Evolutionary conservation across 2,113 vertebrate species (phyloP), one percentile per base, ranked within the genome.

Genomic region (Hippolais icterina): DNA sequence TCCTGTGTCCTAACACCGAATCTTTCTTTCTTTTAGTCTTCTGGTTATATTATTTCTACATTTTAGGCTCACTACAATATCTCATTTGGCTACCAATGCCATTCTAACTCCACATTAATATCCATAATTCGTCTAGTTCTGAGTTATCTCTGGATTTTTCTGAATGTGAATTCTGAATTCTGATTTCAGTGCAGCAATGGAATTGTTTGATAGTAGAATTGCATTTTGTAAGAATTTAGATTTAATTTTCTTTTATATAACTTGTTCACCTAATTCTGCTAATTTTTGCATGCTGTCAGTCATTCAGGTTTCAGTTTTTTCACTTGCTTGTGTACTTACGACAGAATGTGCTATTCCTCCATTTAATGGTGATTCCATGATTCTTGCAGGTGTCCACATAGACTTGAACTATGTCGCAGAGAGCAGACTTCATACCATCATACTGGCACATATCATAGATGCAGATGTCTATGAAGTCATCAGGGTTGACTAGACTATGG

Each of bases 391-490:
- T 96, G 29, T 97, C 97, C 64, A 93, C 96, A 25, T 98, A 98
- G 80, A 88, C 93, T 60, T 98, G 97, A 61, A 95, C 84, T 41
- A 97, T 94, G 59, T 96, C 90, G 0, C 98, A 98, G 59, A 98
- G 96, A 11, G 97, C 50, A 16, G 97, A 94, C 16, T 77, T 93
- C 97, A 98, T 98, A 22, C 97, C 97, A 4, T 96, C 85, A 18
- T 96, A 98, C 68, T 66, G 97, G 82, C 97, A 98, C 97, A 98
- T 97, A 74, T 98, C 97, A 52, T 97, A 97, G 41, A 97, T 13
- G 78, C 98, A 98, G 63, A 80, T 95, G 75, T 97, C 71, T 82
- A 97, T 31, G 75, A 97, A 98, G n/a, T 94, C 68, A 5, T 97
- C 83, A 31, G 97, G 96, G 5, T 90, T 77, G 41, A 98, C 94